These are phyloP conservation scores for Crotalus tigris DNA, from an alignment of 2,113 vertebrate genomes.

Conservation along the genomic window DNA sequence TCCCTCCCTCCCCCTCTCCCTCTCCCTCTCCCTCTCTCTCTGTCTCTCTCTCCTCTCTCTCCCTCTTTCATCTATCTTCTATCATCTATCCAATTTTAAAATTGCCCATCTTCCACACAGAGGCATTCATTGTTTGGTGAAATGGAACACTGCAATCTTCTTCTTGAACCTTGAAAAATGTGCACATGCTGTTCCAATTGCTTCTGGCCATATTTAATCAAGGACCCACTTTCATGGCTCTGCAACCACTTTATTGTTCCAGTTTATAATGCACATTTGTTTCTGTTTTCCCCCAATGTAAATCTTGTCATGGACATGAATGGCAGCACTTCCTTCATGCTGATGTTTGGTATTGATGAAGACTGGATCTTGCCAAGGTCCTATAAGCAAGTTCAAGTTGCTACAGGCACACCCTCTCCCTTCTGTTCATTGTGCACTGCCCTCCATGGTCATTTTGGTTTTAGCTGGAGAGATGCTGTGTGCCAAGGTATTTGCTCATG, in stretches of 20 bases:
- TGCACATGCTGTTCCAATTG: neutral
- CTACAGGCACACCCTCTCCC: neutral
- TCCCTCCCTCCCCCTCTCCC: accelerated
- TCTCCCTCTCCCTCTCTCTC: accelerated
- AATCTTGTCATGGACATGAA: neutral
- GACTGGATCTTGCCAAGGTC: neutral
- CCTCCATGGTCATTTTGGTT: neutral
- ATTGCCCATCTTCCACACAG: neutral
- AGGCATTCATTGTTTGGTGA: neutral
- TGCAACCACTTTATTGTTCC: neutral
- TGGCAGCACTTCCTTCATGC: neutral
- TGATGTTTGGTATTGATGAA: neutral
- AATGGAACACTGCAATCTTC: neutral
- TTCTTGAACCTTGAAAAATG: neutral
- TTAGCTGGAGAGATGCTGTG: neutral
- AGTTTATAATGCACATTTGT: neutral
- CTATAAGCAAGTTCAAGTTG: neutral
- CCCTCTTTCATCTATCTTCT: too few relatives aligned
- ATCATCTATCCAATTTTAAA: neutral
- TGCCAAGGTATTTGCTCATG: neutral
- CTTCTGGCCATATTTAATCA: neutral
- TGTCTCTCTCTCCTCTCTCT: too few relatives aligned
- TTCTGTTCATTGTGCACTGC: neutral
- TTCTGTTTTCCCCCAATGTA: neutral
- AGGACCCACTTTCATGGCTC: neutral